Evolutionary conservation across 2,113 vertebrate genomes (phyloP), one percentile per base, ranked within the genome.

Genomic region (Hippocampus comes): DNA sequence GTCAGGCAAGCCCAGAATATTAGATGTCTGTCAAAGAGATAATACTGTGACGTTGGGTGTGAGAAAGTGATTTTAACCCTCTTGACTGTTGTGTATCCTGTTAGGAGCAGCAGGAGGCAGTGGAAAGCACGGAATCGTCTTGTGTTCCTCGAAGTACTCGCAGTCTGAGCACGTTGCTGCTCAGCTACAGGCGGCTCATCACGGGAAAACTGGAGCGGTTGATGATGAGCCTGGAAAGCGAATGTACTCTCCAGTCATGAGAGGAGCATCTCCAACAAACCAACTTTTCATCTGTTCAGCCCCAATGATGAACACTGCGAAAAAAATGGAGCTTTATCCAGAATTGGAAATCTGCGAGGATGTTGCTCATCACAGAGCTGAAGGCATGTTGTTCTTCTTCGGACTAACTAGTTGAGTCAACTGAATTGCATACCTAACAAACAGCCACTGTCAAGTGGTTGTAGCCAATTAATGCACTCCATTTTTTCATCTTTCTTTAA

Each of bases 181-280:
- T 71, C 63, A 79, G 75, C 55, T 90, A 88, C 80, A 88, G 77
- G 51, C 68, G 71, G 0, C 82, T 91, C 78, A 81, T 91, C 63
- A 82, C 75, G 38, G 89, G 86, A 70, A 92, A 89, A 77, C 72
- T 92, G 78, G 90, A 92, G 77, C 72, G 66, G 61, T 80, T 93
- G n/a, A 72, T 91, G 77, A 56, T 55, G 21, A 76, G 77, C 56
- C 77, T 91, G 72, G 75, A 73, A 72, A 83, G 84, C 67, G 74
- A 49, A 73, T 88, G 84, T 56, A 18, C 74, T 57, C 59, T 43
- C 1, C 42, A 74, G 63, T 85, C 66, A 87, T 42, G 51, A 27
- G 43, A 38, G 5, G 67, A 48, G 18, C 21, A 67, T 38, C 56
- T 67, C 46, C 48, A 65, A 21, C 53, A 46, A 67, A 72, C 5